phyloP scores from a whole-genome alignment of 2,888 invertebrate genomes.

The Dioctria rufipes region DNA sequence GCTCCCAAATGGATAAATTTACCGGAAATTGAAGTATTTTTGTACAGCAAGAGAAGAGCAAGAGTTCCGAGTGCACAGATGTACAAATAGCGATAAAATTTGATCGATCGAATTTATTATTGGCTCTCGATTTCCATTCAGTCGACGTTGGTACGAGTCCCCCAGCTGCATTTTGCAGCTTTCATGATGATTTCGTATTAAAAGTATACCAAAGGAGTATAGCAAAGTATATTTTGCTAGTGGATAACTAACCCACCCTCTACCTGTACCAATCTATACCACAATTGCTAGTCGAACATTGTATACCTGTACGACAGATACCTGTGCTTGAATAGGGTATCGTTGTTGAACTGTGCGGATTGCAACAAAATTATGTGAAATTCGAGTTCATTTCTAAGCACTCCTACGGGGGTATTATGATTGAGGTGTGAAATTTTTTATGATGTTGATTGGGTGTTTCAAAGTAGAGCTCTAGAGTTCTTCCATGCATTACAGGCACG shows the following conservation, averaged over 20 bases:
- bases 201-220: too few species aligned
- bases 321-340: too few species aligned
- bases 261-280: too few species aligned
- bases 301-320: too few species aligned
- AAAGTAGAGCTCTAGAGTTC: neutral
- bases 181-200: neutral
- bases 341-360: neutral
- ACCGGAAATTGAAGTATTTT: neutral
- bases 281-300: too few species aligned
- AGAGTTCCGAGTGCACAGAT: neutral
- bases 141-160: neutral
- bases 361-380: neutral
- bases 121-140: neutral
- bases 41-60: too few species aligned
- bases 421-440: neutral
- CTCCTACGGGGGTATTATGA: neutral
- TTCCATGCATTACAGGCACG: neutral
- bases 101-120: neutral
- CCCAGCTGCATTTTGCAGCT: neutral
- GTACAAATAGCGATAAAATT: slow-evolving; percentile 1
- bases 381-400: neutral
- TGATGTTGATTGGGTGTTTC: neutral
- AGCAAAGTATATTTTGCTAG: too few species aligned
- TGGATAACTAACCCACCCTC: too few species aligned
- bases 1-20: neutral